Conservation (phyloP, 2,888 invertebrate genomes). For the Drosophila pseudotalamancana region DNA sequence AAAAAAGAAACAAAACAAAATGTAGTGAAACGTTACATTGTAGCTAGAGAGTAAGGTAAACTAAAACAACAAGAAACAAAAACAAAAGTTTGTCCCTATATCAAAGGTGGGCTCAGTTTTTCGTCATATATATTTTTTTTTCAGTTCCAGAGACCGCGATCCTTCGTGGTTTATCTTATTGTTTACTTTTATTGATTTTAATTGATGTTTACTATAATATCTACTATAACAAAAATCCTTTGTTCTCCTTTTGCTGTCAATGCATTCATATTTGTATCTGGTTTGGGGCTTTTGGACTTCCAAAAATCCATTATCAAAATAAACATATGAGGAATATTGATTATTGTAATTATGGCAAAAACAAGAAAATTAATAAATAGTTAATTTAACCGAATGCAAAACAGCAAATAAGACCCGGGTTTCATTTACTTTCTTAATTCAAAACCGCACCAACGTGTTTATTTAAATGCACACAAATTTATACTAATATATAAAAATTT, state of each 20-base stretch:
- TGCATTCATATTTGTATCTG: constrained; percentile 59
- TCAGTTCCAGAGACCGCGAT: constrained; percentile 26
- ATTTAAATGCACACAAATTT: constrained; percentile 41
- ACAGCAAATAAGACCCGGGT: constrained; percentile 48
- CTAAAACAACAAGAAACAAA: neutral
- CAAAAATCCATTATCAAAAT: constrained; percentile 7
- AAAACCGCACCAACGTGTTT: constrained; percentile 9
- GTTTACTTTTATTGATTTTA: constrained; percentile 38
- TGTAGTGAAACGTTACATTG: constrained; percentile 24
- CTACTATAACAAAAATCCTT: constrained; percentile 22
- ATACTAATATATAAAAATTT: constrained; percentile 36
- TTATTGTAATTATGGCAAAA: constrained; percentile 50
- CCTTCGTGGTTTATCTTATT: constrained; percentile 27
- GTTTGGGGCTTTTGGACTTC: constrained; percentile 7
- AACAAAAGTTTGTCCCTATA: constrained; percentile 12
- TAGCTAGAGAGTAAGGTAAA: constrained; percentile 69
- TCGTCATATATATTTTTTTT: neutral
- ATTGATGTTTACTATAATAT: constrained; percentile 11
- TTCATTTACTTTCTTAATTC: constrained; percentile 27
- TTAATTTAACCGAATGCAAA: constrained; percentile 70
- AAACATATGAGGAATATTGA: constrained; percentile 27
- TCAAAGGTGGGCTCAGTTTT: constrained; percentile 17
- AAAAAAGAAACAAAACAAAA: constrained; percentile 5
- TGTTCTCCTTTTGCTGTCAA: constrained; percentile 57
- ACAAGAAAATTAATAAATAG: constrained; percentile 69